phyloP scores from a whole-genome alignment of 2,888 invertebrate genomes.

The Amiota communis region DNA sequence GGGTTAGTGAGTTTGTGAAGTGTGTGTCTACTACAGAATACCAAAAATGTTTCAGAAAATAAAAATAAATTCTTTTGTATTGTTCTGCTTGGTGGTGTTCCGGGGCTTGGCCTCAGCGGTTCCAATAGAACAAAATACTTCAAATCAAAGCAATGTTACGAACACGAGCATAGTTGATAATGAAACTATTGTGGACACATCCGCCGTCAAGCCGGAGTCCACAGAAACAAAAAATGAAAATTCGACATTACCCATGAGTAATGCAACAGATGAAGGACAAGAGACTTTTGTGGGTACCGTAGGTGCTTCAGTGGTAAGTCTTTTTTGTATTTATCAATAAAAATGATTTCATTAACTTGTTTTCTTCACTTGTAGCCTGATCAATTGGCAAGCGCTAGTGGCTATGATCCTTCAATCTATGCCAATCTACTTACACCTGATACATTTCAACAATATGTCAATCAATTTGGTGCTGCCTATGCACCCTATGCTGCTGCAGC shows the following conservation, averaged over 20 bases:
- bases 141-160: not conserved
- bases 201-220: conserved; percentile 46
- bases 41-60: conserved; percentile 6
- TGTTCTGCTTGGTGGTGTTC: not conserved
- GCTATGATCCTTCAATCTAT: conserved; percentile 64
- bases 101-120: conserved; percentile 9
- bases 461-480: conserved; percentile 64
- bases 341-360: not conserved
- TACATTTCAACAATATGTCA: conserved; percentile 70
- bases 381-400: conserved; percentile 56
- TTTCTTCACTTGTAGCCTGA: conserved; percentile 52
- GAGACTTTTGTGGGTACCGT: conserved; percentile 18
- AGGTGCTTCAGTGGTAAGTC: conserved; percentile 42
- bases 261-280: not conserved
- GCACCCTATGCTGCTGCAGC: conserved; percentile 51
- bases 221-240: conserved; percentile 7
- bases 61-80: too few relatives aligned
- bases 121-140: conserved; percentile 29
- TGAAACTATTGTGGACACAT: conserved; percentile 40
- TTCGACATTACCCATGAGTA: conserved; percentile 13
- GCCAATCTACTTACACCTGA: conserved; percentile 67
- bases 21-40: conserved; percentile 24
- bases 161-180: not conserved
- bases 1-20: conserved; percentile 9
- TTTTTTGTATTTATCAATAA: not conserved